These are phyloP conservation scores for Crotalus tigris DNA, from an alignment of 2,113 vertebrate species.

Conservation along the genomic window DNA sequence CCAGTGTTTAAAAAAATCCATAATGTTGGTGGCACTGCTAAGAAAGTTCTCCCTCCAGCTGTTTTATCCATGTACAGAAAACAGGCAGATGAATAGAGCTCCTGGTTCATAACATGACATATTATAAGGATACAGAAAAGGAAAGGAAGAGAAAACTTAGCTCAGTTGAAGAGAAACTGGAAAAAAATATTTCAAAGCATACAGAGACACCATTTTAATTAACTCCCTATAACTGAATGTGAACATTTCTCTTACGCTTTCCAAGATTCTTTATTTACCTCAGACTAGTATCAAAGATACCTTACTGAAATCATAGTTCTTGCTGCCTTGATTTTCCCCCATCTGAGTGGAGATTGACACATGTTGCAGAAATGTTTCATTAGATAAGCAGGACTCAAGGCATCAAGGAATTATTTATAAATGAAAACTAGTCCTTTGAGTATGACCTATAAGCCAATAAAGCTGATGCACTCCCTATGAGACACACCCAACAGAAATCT, in stretches of 20 bases:
- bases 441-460: neutral
- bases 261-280: neutral
- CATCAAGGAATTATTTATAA: neutral
- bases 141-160: neutral
- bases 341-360: neutral
- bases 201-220: neutral
- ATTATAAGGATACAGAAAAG: neutral
- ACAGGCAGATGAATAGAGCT: neutral
- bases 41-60: neutral
- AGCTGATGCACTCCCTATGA: neutral
- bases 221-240: neutral
- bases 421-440: neutral
- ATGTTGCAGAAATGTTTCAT: neutral
- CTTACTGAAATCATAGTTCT: neutral
- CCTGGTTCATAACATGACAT: neutral
- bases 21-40: neutral
- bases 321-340: neutral
- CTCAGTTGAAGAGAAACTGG: neutral
- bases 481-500: neutral
- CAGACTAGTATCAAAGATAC: neutral
- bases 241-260: neutral
- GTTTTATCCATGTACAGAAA: neutral
- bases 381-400: neutral
- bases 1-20: neutral
- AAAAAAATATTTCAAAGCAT: neutral